Percentiles rank a stretch among this genome's conserved stretches.
These are phyloP conservation scores for Malacoraja senta DNA, from an alignment of 2,797 vertebrate genomes.

Conservation along the genomic window DNA sequence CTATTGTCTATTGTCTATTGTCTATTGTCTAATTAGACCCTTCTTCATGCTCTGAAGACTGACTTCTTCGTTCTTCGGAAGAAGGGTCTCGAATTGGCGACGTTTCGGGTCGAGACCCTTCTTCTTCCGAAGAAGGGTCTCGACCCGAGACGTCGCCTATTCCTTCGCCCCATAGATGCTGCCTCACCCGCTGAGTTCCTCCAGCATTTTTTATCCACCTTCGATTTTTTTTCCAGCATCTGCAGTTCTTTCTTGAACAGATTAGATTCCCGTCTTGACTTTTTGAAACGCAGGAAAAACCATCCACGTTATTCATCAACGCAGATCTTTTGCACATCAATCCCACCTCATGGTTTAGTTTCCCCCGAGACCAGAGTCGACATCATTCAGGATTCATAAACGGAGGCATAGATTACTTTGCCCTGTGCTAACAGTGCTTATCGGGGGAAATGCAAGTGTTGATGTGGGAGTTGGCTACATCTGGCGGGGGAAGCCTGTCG, in stretches of 20 bases:
- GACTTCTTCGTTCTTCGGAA: no score
- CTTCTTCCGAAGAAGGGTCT: no score
- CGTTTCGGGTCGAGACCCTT: no score
- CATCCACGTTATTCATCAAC: background rate
- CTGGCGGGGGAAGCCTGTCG: background rate
- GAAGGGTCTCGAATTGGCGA: no score
- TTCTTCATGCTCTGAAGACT: no score
- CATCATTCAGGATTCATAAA: slow-evolving; percentile 8
- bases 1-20: no score
- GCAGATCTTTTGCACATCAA: background rate
- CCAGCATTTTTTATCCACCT: no score
- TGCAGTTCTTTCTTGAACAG: background rate
- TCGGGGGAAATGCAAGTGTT: slow-evolving; percentile 14
- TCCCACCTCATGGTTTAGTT: background rate
- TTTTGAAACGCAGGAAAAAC: background rate
- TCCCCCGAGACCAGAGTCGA: background rate
- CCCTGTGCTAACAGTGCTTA: background rate
- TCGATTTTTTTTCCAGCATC: no score
- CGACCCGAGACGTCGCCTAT: no score
- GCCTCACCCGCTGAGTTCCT: no score
- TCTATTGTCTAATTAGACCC: no score
- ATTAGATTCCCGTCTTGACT: background rate
- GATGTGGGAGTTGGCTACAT: background rate
- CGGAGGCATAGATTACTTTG: background rate
- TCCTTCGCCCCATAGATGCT: no score